These are phyloP conservation scores for Zaprionus vittiger DNA, from an alignment of 1,140 invertebrate species.

Conservation along the genomic window DNA sequence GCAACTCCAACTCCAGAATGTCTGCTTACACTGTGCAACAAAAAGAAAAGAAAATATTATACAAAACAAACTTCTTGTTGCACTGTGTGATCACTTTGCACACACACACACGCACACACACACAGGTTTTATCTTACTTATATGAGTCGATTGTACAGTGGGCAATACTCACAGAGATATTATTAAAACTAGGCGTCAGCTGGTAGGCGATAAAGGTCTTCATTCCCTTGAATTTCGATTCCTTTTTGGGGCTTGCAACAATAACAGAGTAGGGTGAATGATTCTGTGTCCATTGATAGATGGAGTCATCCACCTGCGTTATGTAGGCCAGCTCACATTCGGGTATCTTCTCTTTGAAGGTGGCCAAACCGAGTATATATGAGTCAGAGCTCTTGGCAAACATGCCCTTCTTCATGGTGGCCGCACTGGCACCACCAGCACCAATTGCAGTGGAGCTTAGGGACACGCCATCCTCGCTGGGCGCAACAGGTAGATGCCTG, in stretches of 20 bases:
- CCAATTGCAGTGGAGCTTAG: slow-evolving; percentile 51
- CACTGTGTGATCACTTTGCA: slow-evolving; percentile 23
- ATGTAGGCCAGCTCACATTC: slow-evolving; percentile 92
- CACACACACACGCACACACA: slow-evolving; percentile 14
- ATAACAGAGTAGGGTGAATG: slow-evolving; percentile 91
- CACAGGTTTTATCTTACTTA: slow-evolving; percentile 34
- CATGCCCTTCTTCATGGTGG: slow-evolving; percentile 91
- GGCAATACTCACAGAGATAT: slow-evolving; percentile 91
- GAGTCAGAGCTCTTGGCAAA: slow-evolving; percentile 91
- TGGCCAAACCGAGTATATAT: slow-evolving; percentile 92
- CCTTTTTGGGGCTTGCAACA: slow-evolving; percentile 97
- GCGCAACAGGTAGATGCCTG: slow-evolving; percentile 73
- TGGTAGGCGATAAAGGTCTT: slow-evolving; percentile 99
- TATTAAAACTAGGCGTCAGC: slow-evolving; percentile 96
- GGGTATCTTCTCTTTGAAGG: slow-evolving; percentile 88
- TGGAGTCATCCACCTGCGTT: slow-evolving; percentile 88
- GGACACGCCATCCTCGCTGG: slow-evolving; percentile 73
- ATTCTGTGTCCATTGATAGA: slow-evolving; percentile 90
- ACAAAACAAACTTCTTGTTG: slow-evolving; percentile 15
- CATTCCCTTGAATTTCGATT: slow-evolving; percentile 97
- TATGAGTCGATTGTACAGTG: slow-evolving; percentile 1
- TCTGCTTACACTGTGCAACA: slow-evolving; percentile 18
- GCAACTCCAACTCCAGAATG: slow-evolving; percentile 31
- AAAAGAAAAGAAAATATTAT: background rate
- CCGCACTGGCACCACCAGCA: slow-evolving; percentile 44